Evolutionary conservation across 2,888 invertebrate genomes (phyloP).

Genomic region (Coremacera marginata): DNA sequence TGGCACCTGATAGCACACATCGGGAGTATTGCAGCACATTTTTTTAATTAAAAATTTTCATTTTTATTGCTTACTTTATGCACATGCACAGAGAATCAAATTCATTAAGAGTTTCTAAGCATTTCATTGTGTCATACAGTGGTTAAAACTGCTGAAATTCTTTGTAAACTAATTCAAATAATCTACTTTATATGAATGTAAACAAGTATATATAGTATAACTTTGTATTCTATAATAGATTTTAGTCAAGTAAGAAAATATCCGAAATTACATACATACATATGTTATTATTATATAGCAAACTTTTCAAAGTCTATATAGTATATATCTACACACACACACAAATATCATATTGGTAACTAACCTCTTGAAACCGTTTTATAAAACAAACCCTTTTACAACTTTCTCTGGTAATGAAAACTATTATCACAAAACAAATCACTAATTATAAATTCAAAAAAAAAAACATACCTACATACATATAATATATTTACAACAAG

Average conservation of each 20-base stretch:
- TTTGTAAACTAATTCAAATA: background rate
- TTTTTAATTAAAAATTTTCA: too few relatives aligned
- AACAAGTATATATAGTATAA: background rate
- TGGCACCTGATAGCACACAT: too few relatives aligned
- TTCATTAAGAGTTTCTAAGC: too few relatives aligned
- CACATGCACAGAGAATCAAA: too few relatives aligned
- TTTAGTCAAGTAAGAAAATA: slow-evolving; percentile 8
- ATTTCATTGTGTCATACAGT: too few relatives aligned
- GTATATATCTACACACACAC: slow-evolving; percentile 5
- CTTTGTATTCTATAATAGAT: background rate
- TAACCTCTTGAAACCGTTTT: slow-evolving; percentile 12
- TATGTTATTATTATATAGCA: background rate
- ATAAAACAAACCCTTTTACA: slow-evolving; percentile 22
- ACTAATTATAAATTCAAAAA: slow-evolving; percentile 32
- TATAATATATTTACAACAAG: slow-evolving; percentile 37
- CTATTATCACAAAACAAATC: slow-evolving; percentile 1
- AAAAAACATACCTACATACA: slow-evolving; percentile 32
- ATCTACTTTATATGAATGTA: background rate
- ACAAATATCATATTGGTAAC: slow-evolving; percentile 17
- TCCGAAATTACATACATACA: slow-evolving; percentile 6
- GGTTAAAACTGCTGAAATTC: background rate
- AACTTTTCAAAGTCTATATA: background rate
- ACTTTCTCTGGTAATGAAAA: background rate
- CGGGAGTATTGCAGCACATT: too few relatives aligned
- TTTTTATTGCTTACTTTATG: too few relatives aligned